Evolutionary conservation across 2,888 invertebrate genomes (phyloP), one percentile per base, ranked within the genome.

Genomic region (Lamproptera curius): DNA sequence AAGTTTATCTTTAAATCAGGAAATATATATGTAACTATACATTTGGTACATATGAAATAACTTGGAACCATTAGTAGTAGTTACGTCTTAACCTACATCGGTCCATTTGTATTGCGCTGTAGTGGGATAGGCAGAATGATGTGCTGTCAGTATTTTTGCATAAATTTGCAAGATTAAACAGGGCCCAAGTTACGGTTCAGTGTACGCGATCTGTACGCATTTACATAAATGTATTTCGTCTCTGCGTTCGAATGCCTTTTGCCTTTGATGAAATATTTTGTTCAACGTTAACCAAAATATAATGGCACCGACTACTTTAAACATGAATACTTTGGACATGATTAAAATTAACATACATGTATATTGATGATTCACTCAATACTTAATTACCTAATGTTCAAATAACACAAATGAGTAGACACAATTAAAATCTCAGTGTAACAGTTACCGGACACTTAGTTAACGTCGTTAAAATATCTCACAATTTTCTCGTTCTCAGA

Each of bases 111-210:
- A 20, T 6, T 10, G 82, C 83, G 80, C 83, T 67, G 71, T 75
- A 70, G 51, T 61, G 68, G 71, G 65, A 73, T 76, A 83, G 81
- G 76, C 81, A 81, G 82, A 79, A 79, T 83, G 84, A 82, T 80
- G 77, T 79, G 81, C 74, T 76, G 81, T 73, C 76, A 73, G 70
- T 76, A 74, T 77, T 86, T 81, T 86, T 81, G 85, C 85, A 86
- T 86, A 86, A 81, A 85, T 86, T 86, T 85, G 80, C 85, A 84
- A 82, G 79, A 81, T 79, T 82, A 85, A 85, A 67, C 71, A 70
- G 75, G 58, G 60, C 64, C 70, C 65, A 62, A 63, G 52, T 50
- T 50, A 36, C 36, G 10, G 46, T 53, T 57, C 61, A 57, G 67
- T 67, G 67, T 71, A 68, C 69, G 72, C 65, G 70, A 72, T 36